A percentile compares a stretch with the other conserved stretches of the same genome.
Conservation (phyloP, 2,113 vertebrate species). For the Sylvicapra grimmia region DNA sequence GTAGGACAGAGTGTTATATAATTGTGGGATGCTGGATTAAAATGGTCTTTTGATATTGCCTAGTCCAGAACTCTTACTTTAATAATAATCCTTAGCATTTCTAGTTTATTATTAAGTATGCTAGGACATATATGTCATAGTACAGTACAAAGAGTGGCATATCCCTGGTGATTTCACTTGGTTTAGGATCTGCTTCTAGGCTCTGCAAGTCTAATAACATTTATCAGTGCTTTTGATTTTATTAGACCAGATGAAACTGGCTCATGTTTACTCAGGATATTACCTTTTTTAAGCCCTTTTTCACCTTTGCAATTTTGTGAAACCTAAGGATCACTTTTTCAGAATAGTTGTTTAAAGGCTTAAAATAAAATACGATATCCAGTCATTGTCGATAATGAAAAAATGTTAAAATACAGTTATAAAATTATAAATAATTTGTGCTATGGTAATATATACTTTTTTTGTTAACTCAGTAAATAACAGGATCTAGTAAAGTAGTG, state of each 20-base stretch:
- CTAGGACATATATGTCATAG: neutral
- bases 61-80: neutral
- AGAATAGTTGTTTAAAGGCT: slow-evolving; percentile 7
- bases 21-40: neutral
- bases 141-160: neutral
- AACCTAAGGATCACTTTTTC: neutral
- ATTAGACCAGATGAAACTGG: neutral
- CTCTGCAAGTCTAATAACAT: neutral
- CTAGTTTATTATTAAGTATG: neutral
- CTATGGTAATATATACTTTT: neutral
- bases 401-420: neutral
- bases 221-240: slow-evolving; percentile 13
- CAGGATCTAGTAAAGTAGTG: neutral
- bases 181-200: neutral
- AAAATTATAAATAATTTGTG: neutral
- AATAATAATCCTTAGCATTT: neutral
- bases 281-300: neutral
- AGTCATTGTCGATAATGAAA: slow-evolving; percentile 5
- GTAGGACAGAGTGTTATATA: neutral
- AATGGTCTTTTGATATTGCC: neutral
- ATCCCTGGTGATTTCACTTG: neutral
- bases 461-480: slow-evolving; percentile 6
- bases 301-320: neutral
- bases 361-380: neutral
- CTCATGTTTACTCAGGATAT: neutral